Percentiles rank a stretch among this genome's conserved stretches.
phyloP scores from a whole-genome alignment of 2,113 vertebrate species.

The Epinephelus fuscoguttatus region DNA sequence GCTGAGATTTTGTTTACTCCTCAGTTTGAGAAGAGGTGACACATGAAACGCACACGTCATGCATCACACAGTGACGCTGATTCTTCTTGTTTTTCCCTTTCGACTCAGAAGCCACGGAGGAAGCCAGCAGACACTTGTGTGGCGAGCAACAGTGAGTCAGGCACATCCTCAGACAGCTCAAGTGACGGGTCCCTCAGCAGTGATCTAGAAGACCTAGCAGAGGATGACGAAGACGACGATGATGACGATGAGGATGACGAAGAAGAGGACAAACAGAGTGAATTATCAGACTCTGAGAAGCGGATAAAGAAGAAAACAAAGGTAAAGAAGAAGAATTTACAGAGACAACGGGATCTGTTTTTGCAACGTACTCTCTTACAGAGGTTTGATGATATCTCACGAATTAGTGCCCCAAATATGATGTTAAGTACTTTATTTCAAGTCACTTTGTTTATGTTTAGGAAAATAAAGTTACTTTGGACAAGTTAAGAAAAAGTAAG shows the following conservation, averaged over 20 bases:
- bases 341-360: not conserved
- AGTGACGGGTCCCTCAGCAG: constrained; percentile 97
- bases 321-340: constrained; percentile 77
- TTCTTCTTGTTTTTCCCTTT: constrained; percentile 12
- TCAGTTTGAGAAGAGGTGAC: constrained; percentile 1
- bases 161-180: constrained; percentile 94
- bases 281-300: constrained; percentile 93
- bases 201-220: constrained; percentile 95
- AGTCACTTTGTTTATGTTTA: too few species aligned
- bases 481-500: too few species aligned
- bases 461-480: too few species aligned
- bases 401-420: too few species aligned
- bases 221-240: constrained; percentile 93
- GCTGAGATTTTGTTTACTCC: not conserved
- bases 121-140: constrained; percentile 89
- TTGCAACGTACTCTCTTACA: too few species aligned
- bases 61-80: not conserved
- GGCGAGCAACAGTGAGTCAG: constrained; percentile 95
- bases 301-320: constrained; percentile 91
- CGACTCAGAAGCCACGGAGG: constrained; percentile 91
- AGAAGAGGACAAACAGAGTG: constrained; percentile 92
- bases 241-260: constrained; percentile 89
- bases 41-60: not conserved
- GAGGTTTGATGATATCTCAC: too few species aligned
- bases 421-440: too few species aligned